Conservation (phyloP, 2,888 invertebrate species). For the Parnassius apollo region DNA sequence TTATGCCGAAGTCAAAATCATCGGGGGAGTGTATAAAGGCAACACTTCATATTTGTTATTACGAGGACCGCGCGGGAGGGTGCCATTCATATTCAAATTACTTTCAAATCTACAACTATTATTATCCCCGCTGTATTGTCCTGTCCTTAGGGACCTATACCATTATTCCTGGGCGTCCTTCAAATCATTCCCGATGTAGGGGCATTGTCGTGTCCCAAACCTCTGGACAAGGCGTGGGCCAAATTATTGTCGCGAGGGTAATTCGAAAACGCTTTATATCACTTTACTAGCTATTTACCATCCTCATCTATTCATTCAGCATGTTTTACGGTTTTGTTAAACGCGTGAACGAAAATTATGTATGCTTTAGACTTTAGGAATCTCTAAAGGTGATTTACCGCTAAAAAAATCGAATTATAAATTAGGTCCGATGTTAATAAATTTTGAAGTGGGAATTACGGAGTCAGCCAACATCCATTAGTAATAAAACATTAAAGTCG, state of each 20-base stretch:
- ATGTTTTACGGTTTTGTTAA: conserved; percentile 58
- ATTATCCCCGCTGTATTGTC: conserved; percentile 74
- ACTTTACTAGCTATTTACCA: conserved; percentile 67
- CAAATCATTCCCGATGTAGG: conserved; percentile 68
- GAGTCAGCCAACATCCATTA: conserved; percentile 61
- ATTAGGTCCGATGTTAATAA: conserved; percentile 47
- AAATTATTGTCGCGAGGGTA: conserved; percentile 61
- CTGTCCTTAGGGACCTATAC: conserved; percentile 75
- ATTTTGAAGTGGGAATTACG: conserved; percentile 53
- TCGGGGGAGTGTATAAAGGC: conserved; percentile 68
- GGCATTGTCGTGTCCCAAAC: conserved; percentile 65
- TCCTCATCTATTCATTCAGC: conserved; percentile 54
- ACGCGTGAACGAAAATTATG: conserved; percentile 43
- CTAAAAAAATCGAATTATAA: conserved; percentile 43
- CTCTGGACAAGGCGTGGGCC: conserved; percentile 59
- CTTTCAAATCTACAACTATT: conserved; percentile 81
- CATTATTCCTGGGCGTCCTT: conserved; percentile 72
- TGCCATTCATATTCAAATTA: conserved; percentile 79
- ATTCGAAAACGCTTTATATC: conserved; percentile 71
- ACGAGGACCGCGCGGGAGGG: conserved; percentile 73
- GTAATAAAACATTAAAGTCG: conserved; percentile 67
- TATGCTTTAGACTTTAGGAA: conserved; percentile 40
- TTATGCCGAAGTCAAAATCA: conserved; percentile 71
- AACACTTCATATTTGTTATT: conserved; percentile 80
- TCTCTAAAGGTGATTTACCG: conserved; percentile 49